Conservation (phyloP, 2,797 vertebrate genomes). For the Liasis olivaceus region DNA sequence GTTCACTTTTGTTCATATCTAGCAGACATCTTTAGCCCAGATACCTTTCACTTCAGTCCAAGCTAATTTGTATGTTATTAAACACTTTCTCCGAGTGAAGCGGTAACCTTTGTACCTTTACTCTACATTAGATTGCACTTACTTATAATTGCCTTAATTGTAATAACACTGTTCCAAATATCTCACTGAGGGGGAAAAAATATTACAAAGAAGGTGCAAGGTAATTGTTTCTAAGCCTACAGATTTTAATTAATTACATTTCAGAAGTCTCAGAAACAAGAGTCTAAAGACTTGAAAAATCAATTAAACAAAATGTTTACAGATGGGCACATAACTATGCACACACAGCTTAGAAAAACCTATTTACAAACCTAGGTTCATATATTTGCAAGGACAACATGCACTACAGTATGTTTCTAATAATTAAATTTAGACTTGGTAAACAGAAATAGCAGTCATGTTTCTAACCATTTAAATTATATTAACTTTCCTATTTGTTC, state of each 20-base stretch:
- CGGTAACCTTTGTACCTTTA: slow-evolving; percentile 24
- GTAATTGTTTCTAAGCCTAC: slow-evolving; percentile 41
- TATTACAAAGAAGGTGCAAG: not conserved
- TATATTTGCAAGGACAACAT: slow-evolving; percentile 43
- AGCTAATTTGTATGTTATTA: slow-evolving; percentile 33
- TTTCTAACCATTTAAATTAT: slow-evolving; percentile 56
- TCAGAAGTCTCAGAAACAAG: slow-evolving; percentile 42
- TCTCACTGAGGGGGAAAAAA: slow-evolving; percentile 34
- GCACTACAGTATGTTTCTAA: slow-evolving; percentile 42
- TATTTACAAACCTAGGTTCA: slow-evolving; percentile 41
- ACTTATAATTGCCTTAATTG: slow-evolving; percentile 18
- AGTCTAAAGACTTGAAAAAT: slow-evolving; percentile 49
- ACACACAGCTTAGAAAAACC: not conserved
- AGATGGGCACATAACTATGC: slow-evolving; percentile 51
- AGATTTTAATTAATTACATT: slow-evolving; percentile 60
- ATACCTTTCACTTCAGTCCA: not conserved
- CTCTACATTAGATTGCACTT: slow-evolving; percentile 30
- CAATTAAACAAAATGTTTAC: slow-evolving; percentile 61
- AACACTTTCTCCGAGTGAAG: slow-evolving; percentile 21
- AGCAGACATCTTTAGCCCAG: not conserved
- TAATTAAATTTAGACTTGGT: slow-evolving; percentile 64
- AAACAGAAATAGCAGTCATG: slow-evolving; percentile 47
- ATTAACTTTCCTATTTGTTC: slow-evolving; percentile 35
- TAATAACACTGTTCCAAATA: not conserved
- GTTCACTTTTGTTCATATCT: not conserved